Percentiles rank a stretch among this genome's conserved stretches.
phyloP scores from a whole-genome alignment of 2,797 vertebrate genomes.

The Oreortyx pictus region DNA sequence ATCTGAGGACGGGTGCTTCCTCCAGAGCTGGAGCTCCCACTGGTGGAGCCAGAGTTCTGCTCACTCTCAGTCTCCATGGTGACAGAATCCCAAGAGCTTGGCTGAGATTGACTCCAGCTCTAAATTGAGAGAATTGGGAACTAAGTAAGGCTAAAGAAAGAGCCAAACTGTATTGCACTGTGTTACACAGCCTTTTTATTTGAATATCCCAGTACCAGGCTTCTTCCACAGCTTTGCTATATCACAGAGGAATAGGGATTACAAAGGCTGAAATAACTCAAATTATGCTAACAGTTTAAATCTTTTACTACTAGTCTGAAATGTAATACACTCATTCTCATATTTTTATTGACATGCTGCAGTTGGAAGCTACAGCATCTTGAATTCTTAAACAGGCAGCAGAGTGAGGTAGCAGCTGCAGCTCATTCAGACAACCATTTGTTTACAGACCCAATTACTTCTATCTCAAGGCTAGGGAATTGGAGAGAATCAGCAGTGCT shows the following conservation, averaged over 20 bases:
- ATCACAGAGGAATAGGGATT: background rate
- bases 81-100: conserved; percentile 62
- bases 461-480: background rate
- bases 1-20: conserved; percentile 93
- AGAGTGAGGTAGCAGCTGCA: background rate
- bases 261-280: background rate
- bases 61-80: conserved; percentile 95
- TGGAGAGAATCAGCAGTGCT: background rate
- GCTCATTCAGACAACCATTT: background rate
- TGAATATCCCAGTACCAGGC: background rate
- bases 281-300: background rate
- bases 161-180: background rate
- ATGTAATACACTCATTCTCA: accelerated
- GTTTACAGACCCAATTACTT: background rate
- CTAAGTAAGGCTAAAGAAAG: conserved; percentile 16
- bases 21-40: conserved; percentile 87
- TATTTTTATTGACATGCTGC: background rate
- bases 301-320: background rate
- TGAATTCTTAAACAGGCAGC: background rate
- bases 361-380: background rate
- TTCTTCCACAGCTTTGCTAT: background rate
- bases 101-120: conserved; percentile 66
- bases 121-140: conserved; percentile 36
- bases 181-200: background rate
- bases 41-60: conserved; percentile 89